phyloP scores from a whole-genome alignment of 2,113 vertebrate genomes.

The Pao palembangensis region DNA sequence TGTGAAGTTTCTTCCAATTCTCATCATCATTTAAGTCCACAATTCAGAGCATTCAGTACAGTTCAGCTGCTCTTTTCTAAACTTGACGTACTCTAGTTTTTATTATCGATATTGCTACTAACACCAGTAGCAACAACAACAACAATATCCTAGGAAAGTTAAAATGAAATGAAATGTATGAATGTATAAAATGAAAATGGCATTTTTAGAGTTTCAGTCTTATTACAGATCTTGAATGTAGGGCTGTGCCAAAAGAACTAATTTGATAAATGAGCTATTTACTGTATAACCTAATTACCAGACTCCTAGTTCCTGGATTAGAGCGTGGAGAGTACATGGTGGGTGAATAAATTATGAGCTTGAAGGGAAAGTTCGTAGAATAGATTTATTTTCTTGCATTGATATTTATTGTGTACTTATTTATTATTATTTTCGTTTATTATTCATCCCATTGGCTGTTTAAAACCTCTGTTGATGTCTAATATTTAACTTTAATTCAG shows the following conservation, averaged over 20 bases:
- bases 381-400: no score
- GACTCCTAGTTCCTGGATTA: conserved; percentile 60
- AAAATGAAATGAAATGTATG: no score
- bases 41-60: not conserved
- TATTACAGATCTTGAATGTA: conserved; percentile 33
- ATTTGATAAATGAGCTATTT: conserved; percentile 60
- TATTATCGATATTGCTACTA: no score
- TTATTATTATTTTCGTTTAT: no score
- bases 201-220: conserved; percentile 10
- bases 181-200: not conserved
- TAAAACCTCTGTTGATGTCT: no score
- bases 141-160: not conserved
- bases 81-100: not conserved
- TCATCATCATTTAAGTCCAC: not conserved
- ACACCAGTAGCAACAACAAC: not conserved
- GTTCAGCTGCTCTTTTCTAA: not conserved
- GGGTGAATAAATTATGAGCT: conserved; percentile 36
- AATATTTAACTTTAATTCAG: no score
- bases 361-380: no score
- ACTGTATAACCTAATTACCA: conserved; percentile 57
- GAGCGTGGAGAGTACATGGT: conserved; percentile 36
- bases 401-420: no score
- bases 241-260: conserved; percentile 46
- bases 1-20: not conserved
- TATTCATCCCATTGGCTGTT: no score